Base-by-base conservation (phyloP, 2,888 invertebrate species). In the Pammene fasciana region DNA sequence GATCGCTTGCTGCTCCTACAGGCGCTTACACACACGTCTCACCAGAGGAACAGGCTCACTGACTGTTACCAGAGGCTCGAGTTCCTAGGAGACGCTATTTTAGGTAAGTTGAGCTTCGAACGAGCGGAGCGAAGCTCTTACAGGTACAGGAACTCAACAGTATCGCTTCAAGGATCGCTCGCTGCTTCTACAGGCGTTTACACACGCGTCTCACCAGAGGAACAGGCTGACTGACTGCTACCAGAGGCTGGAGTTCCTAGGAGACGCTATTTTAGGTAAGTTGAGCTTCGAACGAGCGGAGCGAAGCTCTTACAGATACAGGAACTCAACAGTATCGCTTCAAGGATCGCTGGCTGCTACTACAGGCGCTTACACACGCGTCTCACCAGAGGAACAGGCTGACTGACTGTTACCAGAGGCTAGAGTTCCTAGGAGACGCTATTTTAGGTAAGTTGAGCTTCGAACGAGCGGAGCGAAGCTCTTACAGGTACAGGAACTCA, bases 11-110 rank as follows among this genome's bases (percentile, higher is more conserved):
- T 99, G 82, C 93, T 99, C 5, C 94, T 99, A 2, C 99, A 99
- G 92, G 98, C 99, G 1, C 95, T 99, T 86, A 99, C 99, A 0
- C 99, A 99, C 93, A 99, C 99, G 1, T 99, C 99, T 0, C 99
- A 99, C 84, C 97, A 97, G 73, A 96, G 96, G 61, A 99, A 99
- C 89, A 94, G 96, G 1, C 93, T 99, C 34, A 99, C 99, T 0
- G 99, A 99, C 88, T 99, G 99, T 88, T 99, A 99, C 85, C 99
- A 99, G 89, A 94, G 99, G 13, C 91, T 99, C 16, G 99, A 99
- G 89, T 99, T 99, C 91, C 93, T 99, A 0, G 99, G 99, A 0
- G 99, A 99, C 89, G 99, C 99, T 26, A 97, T 45, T 6, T 18
- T 55, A 6, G 57, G 57, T 57, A 43, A 4, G 41, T 54, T 38